Percentiles rank a stretch among this genome's conserved stretches.
phyloP scores from a whole-genome alignment of 2,113 vertebrate species.

The Pterophyllum scalare region DNA sequence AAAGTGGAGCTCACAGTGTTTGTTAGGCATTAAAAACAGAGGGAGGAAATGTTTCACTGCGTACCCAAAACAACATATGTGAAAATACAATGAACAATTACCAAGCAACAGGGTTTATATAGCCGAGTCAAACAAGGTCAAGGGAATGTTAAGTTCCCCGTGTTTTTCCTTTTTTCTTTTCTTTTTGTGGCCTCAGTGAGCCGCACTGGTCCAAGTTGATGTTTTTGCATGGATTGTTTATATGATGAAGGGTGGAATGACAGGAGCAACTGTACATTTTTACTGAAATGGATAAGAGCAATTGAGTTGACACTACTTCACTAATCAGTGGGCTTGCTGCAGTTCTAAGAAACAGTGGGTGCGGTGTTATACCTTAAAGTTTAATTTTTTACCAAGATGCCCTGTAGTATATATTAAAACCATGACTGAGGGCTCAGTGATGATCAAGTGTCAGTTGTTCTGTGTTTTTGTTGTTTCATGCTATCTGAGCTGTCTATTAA shows the following conservation, averaged over 20 bases:
- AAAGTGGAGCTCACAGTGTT: slow-evolving; percentile 17
- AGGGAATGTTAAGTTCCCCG: slow-evolving; percentile 27
- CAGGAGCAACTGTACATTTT: not conserved
- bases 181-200: not conserved
- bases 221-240: not conserved
- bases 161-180: not conserved
- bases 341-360: not conserved
- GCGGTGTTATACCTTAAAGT: not conserved
- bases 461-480: slow-evolving; percentile 14
- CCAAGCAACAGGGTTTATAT: slow-evolving; percentile 33
- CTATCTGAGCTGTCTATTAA: slow-evolving; percentile 26
- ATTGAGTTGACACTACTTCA: not conserved
- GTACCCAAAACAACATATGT: slow-evolving; percentile 39
- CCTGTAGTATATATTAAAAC: not conserved
- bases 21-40: slow-evolving; percentile 33
- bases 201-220: not conserved
- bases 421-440: not conserved
- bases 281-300: not conserved
- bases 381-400: not conserved
- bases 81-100: slow-evolving; percentile 64
- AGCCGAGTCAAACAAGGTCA: slow-evolving; percentile 42
- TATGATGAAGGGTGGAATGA: not conserved
- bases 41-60: slow-evolving; percentile 56
- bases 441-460: slow-evolving; percentile 9
- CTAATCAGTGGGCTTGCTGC: not conserved